A percentile compares a stretch with the other conserved stretches of the same genome.
Conservation (phyloP, 2,888 invertebrate species). For the Lycophotia porphyrea region DNA sequence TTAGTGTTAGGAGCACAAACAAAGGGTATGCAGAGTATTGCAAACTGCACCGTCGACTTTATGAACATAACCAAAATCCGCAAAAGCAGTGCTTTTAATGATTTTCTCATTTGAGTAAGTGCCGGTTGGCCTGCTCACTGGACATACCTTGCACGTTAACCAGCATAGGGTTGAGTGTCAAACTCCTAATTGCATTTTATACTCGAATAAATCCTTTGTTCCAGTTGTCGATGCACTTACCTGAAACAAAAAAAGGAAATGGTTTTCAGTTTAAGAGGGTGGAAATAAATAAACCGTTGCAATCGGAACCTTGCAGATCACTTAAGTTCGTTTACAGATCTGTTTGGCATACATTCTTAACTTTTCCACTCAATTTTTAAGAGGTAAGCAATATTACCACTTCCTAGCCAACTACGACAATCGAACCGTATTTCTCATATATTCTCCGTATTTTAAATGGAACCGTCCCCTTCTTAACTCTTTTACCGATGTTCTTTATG, state of each 20-base stretch:
- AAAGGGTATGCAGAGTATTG: slow-evolving; percentile 51
- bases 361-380: slow-evolving; percentile 15
- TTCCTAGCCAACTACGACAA: background rate
- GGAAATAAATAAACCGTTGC: background rate
- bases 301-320: slow-evolving; percentile 4
- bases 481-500: slow-evolving; percentile 46
- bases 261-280: background rate
- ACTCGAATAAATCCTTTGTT: slow-evolving; percentile 44
- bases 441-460: slow-evolving; percentile 33
- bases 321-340: background rate
- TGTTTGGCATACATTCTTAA: slow-evolving; percentile 9
- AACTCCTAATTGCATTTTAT: slow-evolving; percentile 42
- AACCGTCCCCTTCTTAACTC: slow-evolving; percentile 34
- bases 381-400: slow-evolving; percentile 1
- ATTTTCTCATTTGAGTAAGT: slow-evolving; percentile 66
- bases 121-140: slow-evolving; percentile 47
- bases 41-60: slow-evolving; percentile 62
- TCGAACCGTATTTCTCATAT: slow-evolving; percentile 10
- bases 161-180: slow-evolving; percentile 54
- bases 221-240: slow-evolving; percentile 59
- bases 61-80: slow-evolving; percentile 62
- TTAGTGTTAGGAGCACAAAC: slow-evolving; percentile 64
- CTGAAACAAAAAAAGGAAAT: slow-evolving; percentile 65
- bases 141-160: slow-evolving; percentile 48
- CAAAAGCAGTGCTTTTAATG: slow-evolving; percentile 66